Evolutionary conservation across 1,140 invertebrate genomes (phyloP).

Genomic region (Drosophila yakuba): DNA sequence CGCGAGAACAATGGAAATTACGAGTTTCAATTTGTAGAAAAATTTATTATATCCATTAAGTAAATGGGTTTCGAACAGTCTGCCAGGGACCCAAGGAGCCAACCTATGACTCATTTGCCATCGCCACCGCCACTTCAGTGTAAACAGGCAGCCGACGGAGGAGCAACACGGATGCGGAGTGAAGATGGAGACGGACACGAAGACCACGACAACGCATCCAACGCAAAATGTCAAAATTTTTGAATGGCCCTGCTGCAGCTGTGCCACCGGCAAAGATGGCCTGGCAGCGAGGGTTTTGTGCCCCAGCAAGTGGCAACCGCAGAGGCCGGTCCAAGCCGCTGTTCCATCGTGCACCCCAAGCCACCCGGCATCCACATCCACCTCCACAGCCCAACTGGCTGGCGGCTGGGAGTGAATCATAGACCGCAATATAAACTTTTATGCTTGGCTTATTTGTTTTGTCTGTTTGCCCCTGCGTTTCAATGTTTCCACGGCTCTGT

Average conservation of each 20-base stretch:
- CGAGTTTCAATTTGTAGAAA: slow-evolving; percentile 84
- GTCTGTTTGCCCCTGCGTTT: slow-evolving; percentile 63
- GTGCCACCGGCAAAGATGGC: slow-evolving; percentile 23
- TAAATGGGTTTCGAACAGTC: slow-evolving; percentile 82
- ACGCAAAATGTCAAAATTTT: slow-evolving; percentile 79
- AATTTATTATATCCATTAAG: slow-evolving; percentile 84
- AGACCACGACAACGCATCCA: slow-evolving; percentile 54
- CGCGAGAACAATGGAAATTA: slow-evolving; percentile 83
- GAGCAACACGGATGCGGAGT: neutral
- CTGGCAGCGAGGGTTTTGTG: neutral
- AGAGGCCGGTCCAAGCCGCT: slow-evolving; percentile 20
- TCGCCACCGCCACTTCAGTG: slow-evolving; percentile 29
- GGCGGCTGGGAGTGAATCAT: slow-evolving; percentile 63
- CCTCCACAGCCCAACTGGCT: neutral
- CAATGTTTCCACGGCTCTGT: slow-evolving; percentile 28
- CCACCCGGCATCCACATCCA: neutral
- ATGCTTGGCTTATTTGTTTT: slow-evolving; percentile 82
- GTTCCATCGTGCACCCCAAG: neutral
- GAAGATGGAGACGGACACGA: slow-evolving; percentile 14
- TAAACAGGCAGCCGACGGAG: slow-evolving; percentile 54
- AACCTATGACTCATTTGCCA: slow-evolving; percentile 48
- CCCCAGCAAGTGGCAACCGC: slow-evolving; percentile 45
- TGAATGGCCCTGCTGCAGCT: slow-evolving; percentile 74
- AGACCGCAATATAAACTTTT: slow-evolving; percentile 83
- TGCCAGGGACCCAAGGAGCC: slow-evolving; percentile 38